A percentile compares a stretch with the other conserved stretches of the same genome.
Conservation (phyloP, 1,140 invertebrate species). For the Tetragnatha versicolor region DNA sequence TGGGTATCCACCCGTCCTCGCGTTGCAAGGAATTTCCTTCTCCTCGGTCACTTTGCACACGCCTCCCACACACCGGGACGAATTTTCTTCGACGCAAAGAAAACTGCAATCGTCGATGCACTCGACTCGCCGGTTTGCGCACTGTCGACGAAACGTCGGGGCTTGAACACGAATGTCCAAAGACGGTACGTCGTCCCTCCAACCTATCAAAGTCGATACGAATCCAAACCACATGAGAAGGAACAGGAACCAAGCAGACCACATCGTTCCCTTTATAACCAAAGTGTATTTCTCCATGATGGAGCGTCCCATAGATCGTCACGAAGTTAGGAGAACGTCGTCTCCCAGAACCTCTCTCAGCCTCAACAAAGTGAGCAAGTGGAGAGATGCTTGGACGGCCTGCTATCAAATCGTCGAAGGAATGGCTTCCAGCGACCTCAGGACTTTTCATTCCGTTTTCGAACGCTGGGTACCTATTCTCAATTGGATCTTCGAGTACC, state of each 20-base stretch:
- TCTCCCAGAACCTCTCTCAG: no score
- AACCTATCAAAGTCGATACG: not conserved
- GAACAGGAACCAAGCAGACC: no score
- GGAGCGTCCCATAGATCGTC: not conserved
- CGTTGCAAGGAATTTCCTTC: not conserved
- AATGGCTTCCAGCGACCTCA: not conserved
- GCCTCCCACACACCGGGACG: not conserved
- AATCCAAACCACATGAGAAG: not conserved
- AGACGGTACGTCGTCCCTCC: no score
- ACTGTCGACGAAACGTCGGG: not conserved
- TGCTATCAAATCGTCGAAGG: not conserved
- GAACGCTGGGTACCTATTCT: not conserved
- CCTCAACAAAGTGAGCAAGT: not conserved
- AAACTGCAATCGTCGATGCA: not conserved
- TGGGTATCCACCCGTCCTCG: not conserved
- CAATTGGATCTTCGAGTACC: conserved; percentile 2
- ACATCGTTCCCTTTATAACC: not conserved
- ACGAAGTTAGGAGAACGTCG: not conserved
- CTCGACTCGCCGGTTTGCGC: not conserved
- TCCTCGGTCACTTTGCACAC: no score
- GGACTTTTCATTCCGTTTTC: not conserved
- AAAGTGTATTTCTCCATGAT: not conserved
- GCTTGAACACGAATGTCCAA: not conserved
- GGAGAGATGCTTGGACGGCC: not conserved
- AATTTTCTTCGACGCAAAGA: not conserved